Percentiles rank a stretch among this genome's conserved stretches.
phyloP scores from a whole-genome alignment of 1,140 invertebrate species.

The Brachionus rubens region DNA sequence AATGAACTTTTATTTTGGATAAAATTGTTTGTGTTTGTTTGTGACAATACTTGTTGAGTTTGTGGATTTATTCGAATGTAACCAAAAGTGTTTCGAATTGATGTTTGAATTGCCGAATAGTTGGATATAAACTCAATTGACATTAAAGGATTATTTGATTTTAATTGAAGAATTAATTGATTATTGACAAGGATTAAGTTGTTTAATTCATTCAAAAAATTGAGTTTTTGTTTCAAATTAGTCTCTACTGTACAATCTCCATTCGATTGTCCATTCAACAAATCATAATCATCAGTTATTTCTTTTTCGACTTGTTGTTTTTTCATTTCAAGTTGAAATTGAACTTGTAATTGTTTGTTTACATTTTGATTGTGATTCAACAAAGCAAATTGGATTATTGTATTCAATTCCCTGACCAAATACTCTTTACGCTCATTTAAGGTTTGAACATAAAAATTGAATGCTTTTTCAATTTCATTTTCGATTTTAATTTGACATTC shows the following conservation, averaged over 20 bases:
- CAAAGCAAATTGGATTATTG: slow-evolving; percentile 40
- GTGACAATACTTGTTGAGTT: not conserved
- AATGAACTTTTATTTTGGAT: not conserved
- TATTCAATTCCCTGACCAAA: slow-evolving; percentile 36
- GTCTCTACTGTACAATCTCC: not conserved
- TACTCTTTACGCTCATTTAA: slow-evolving; percentile 37
- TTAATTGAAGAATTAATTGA: slow-evolving; percentile 17
- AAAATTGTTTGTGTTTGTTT: not conserved
- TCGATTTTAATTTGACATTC: not conserved
- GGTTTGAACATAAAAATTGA: slow-evolving; percentile 43
- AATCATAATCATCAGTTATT: slow-evolving; percentile 25
- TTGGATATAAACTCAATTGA: slow-evolving; percentile 45
- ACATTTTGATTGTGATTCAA: slow-evolving; percentile 1
- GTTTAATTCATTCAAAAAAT: slow-evolving; percentile 24
- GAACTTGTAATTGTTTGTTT: slow-evolving; percentile 1
- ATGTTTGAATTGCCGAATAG: slow-evolving; percentile 43
- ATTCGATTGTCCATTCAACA: slow-evolving; percentile 4
- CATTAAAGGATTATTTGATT: slow-evolving; percentile 26
- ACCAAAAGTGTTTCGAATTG: slow-evolving; percentile 43
- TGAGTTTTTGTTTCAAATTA: not conserved
- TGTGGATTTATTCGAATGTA: slow-evolving; percentile 45
- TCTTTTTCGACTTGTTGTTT: slow-evolving; percentile 43
- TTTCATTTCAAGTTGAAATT: slow-evolving; percentile 42
- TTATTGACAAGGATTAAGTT: slow-evolving; percentile 31
- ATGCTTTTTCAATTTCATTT: not conserved